Conservation (phyloP, 1,140 invertebrate species). For the Vollenhovia emeryi region DNA sequence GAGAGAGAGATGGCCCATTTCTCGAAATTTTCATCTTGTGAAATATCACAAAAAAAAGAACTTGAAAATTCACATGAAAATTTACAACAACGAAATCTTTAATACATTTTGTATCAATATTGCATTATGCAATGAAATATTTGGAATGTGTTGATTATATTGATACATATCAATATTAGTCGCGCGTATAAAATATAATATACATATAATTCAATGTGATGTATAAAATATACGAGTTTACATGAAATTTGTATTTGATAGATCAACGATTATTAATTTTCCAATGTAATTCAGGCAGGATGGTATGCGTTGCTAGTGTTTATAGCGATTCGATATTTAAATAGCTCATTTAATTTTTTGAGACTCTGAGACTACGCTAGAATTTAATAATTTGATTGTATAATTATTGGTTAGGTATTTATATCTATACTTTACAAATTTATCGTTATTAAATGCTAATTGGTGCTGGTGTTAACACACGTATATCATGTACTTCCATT, state of each 20-base stretch:
- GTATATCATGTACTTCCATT: constrained; percentile 65
- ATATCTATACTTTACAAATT: constrained; percentile 76
- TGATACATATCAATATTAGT: constrained; percentile 71
- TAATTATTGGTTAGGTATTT: constrained; percentile 78
- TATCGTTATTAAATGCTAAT: constrained; percentile 83
- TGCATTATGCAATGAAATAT: neutral
- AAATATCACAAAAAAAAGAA: constrained; percentile 4
- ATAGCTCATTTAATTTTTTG: constrained; percentile 62
- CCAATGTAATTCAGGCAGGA: constrained; percentile 44
- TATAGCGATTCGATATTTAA: constrained; percentile 52
- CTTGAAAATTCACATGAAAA: neutral
- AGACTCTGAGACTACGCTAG: constrained; percentile 67
- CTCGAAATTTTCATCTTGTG: constrained; percentile 9
- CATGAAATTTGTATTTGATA: constrained; percentile 48
- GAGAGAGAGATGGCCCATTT: no score
- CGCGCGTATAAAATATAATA: constrained; percentile 56
- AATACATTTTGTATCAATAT: constrained; percentile 1
- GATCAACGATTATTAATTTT: constrained; percentile 60
- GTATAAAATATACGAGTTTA: constrained; percentile 39
- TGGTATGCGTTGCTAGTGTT: constrained; percentile 49
- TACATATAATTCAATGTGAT: constrained; percentile 26
- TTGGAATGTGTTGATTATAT: constrained; percentile 2
- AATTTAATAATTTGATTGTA: constrained; percentile 75
- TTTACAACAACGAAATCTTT: neutral
- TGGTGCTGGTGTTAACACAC: constrained; percentile 81